These are phyloP conservation scores for Andrena chrysosceles DNA, from an alignment of 2,888 invertebrate species.

Conservation along the genomic window DNA sequence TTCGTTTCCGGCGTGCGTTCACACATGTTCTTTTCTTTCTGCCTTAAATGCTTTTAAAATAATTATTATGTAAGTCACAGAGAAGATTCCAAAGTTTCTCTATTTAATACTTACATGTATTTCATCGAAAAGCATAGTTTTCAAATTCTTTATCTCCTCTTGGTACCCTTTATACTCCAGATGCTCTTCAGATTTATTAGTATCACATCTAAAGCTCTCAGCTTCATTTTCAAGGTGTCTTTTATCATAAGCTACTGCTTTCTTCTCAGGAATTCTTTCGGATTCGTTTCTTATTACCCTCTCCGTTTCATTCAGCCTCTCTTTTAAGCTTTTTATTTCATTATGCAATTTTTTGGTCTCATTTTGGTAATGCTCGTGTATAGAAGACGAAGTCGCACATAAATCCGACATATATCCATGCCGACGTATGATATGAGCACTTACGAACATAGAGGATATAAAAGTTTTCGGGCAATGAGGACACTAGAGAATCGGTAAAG, in stretches of 20 bases:
- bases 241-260: conserved; percentile 46
- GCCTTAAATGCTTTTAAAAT: conserved; percentile 74
- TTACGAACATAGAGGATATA: conserved; percentile 88
- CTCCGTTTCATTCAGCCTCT: conserved; percentile 88
- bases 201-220: conserved; percentile 43
- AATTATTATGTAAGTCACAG: conserved; percentile 23
- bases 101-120: conserved; percentile 73
- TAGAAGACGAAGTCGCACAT: conserved; percentile 72
- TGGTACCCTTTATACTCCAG: conserved; percentile 76
- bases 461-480: conserved; percentile 89
- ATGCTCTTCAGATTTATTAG: conserved; percentile 55
- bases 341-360: conserved; percentile 88
- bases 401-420: conserved; percentile 84
- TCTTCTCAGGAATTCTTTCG: conserved; percentile 79
- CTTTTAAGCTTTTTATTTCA: conserved; percentile 89
- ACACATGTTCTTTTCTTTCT: conserved; percentile 64
- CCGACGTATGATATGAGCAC: conserved; percentile 88
- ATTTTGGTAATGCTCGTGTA: conserved; percentile 84
- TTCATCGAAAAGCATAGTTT: conserved; percentile 79
- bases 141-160: conserved; percentile 78
- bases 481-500: conserved; percentile 85
- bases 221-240: conserved; percentile 56
- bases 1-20: conserved; percentile 83
- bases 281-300: conserved; percentile 85
- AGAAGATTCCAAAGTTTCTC: not conserved